phyloP scores from a whole-genome alignment of 2,797 vertebrate species.

The Protosalanx chinensis region DNA sequence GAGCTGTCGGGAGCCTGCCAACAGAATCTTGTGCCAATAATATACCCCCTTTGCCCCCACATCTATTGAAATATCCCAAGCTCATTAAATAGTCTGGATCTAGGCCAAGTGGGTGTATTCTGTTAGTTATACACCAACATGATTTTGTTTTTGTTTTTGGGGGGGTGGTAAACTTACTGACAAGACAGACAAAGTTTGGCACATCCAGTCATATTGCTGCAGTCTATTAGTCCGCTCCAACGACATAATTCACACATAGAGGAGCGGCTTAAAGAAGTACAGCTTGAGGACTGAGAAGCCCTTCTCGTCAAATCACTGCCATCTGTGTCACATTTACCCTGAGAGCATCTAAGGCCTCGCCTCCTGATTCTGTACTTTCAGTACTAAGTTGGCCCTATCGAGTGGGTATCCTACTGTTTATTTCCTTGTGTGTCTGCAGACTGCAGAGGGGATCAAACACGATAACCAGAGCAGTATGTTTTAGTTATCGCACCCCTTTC shows the following conservation, averaged over 20 bases:
- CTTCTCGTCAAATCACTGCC: background rate
- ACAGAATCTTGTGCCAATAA: background rate
- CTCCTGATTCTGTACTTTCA: background rate
- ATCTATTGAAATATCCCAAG: background rate
- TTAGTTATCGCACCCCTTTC: background rate
- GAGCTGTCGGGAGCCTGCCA: background rate
- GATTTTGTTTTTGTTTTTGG: background rate
- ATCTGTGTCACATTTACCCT: background rate
- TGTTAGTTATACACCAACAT: background rate
- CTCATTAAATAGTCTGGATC: conserved; percentile 10
- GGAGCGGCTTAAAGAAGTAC: background rate
- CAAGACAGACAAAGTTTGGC: background rate
- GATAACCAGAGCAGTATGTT: conserved; percentile 4
- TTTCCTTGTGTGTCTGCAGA: background rate
- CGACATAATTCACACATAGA: background rate
- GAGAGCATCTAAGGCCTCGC: background rate
- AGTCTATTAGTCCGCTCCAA: background rate
- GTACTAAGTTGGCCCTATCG: background rate
- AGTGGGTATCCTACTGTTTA: background rate
- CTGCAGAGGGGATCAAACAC: background rate
- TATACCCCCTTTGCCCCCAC: conserved; percentile 2
- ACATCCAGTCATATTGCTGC: background rate
- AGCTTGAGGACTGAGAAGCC: background rate
- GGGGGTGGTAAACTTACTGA: too few relatives aligned
- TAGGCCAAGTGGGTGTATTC: background rate